phyloP scores from a whole-genome alignment of 2,888 invertebrate genomes.

The Cryptops parisi region DNA sequence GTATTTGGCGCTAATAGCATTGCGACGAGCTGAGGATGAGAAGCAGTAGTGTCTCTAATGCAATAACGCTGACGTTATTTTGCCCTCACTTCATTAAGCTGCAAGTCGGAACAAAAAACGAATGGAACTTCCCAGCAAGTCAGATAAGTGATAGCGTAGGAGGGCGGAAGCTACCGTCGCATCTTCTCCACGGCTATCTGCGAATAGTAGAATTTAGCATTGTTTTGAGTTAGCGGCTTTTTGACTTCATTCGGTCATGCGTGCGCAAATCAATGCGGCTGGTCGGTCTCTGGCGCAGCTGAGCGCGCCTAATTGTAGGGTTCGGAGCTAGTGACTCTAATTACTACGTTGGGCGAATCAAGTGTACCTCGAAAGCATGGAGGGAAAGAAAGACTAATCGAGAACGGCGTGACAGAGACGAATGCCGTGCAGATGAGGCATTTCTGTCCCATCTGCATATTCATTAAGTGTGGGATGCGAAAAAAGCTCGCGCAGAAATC shows the following conservation, averaged over 20 bases:
- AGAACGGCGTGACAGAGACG: conserved; percentile 10
- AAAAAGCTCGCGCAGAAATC: too few species aligned
- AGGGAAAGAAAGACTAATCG: conserved; percentile 11
- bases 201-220: not conserved
- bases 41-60: not conserved
- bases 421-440: conserved; percentile 10
- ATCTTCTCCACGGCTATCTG: not conserved
- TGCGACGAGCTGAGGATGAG: not conserved
- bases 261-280: conserved; percentile 8
- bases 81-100: not conserved
- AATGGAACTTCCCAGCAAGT: not conserved
- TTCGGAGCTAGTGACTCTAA: conserved; percentile 1
- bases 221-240: not conserved
- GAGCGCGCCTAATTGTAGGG: conserved; percentile 10
- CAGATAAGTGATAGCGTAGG: not conserved
- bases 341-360: conserved; percentile 9
- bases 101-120: not conserved
- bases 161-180: not conserved
- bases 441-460: conserved; percentile 13
- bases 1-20: not conserved
- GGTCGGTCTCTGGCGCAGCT: not conserved
- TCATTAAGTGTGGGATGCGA: conserved; percentile 10
- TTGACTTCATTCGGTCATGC: conserved; percentile 4
- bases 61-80: not conserved
- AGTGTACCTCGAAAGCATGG: conserved; percentile 8